Evolutionary conservation across 2,888 invertebrate genomes (phyloP), one percentile per base, ranked within the genome.

Genomic region (Apodemia mormo): DNA sequence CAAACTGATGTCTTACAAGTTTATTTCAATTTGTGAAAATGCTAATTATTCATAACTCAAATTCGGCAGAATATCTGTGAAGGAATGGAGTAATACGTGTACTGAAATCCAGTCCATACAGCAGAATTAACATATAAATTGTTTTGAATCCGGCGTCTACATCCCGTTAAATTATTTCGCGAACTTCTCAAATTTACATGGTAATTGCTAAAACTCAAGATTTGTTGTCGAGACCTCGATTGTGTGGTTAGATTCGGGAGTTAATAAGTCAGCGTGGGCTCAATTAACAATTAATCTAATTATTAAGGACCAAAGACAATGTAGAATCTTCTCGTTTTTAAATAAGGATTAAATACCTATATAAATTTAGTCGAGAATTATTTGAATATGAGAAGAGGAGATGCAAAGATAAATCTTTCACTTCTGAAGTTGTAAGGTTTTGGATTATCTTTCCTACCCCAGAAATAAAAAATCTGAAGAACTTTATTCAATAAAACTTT

Each of bases 161-260:
- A 87, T 82, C 84, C 87, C 87, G 89, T 86, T 91, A 90, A 92
- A 92, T 92, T 92, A 92, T 92, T 90, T 92, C 90, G 87, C 85
- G 89, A 92, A 92, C 87, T 92, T 92, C 88, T 82, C 86, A 85
- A 92, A 92, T 92, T 92, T 90, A 91, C 92, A 92, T 92, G 89
- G 89, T 92, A 92, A 92, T 92, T 90, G 90, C 87, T 87, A 89
- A 91, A 92, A 92, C 88, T 92, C 90, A 91, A 91, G 92, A 92
- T 91, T 91, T 90, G 92, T 90, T 90, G 90, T 89, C 81, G 88
- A 85, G 87, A 85, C 85, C 83, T 83, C 86, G 89, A 90, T 91
- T 91, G 89, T 90, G 84, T 80, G 86, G 86, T 87, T 86, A 85
- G 84, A 87, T 87, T 78, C 83, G 80, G 82, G 82, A 79, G 82